Percentiles rank a stretch among this genome's conserved stretches.
Conservation (phyloP, 2,113 vertebrate species). For the Xenus cinereus region DNA sequence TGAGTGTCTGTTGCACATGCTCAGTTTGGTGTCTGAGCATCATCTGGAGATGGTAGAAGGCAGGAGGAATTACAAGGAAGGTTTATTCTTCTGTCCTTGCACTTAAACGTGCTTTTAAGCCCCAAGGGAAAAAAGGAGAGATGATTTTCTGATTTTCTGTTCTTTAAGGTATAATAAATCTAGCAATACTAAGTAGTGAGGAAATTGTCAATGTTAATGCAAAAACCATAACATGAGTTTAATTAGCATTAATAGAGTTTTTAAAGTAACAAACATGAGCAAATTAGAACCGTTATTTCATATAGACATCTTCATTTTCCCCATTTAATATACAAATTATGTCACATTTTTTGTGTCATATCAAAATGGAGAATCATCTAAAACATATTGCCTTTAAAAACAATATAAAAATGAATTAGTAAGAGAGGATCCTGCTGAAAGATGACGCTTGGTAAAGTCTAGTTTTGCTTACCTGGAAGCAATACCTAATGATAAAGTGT, state of each 20-base stretch:
- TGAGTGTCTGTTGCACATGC: neutral
- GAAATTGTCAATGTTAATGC: neutral
- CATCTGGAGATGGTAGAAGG: neutral
- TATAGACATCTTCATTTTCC: neutral
- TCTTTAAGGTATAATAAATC: neutral
- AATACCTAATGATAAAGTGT: neutral
- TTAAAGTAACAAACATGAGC: neutral
- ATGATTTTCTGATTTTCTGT: neutral
- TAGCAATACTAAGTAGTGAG: neutral
- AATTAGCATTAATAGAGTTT: neutral
- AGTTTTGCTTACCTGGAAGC: neutral
- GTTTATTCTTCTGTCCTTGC: neutral
- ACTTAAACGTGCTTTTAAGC: neutral
- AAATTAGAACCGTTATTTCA: neutral
- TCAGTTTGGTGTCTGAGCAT: neutral
- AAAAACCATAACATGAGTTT: neutral
- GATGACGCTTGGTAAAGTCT: neutral
- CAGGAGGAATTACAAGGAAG: neutral
- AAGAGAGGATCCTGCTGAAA: neutral
- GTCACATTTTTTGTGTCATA: neutral
- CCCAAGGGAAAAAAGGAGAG: neutral
- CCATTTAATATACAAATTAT: neutral
- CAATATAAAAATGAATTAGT: neutral
- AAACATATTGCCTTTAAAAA: neutral
- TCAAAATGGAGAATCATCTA: neutral